Evolutionary conservation across 2,888 invertebrate species (phyloP).

Genomic region (Megaustenia siamemsis): DNA sequence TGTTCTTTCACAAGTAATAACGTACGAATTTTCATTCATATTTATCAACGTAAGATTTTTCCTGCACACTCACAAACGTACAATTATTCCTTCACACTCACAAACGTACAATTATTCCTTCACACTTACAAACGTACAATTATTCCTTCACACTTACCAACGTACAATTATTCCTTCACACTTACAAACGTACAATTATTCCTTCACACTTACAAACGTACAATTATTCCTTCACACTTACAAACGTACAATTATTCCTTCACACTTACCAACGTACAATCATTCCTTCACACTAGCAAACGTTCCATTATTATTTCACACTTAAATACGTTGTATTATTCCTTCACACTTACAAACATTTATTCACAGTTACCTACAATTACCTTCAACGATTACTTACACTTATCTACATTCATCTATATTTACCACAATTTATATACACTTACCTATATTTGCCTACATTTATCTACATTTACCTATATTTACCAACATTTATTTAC

Average conservation of each 20-base stretch:
- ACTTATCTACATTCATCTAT: no score
- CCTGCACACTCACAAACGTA: slow-evolving; percentile 12
- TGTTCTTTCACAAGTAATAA: not conserved
- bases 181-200: slow-evolving; percentile 30
- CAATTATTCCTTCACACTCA: slow-evolving; percentile 5
- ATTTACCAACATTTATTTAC: no score
- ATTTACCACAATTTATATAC: no score
- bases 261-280: not conserved
- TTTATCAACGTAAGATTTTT: not conserved
- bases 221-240: slow-evolving; percentile 26
- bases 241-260: not conserved
- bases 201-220: slow-evolving; percentile 22
- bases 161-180: slow-evolving; percentile 17
- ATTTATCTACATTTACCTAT: no score
- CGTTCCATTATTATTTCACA: no score
- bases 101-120: slow-evolving; percentile 14
- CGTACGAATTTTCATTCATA: not conserved
- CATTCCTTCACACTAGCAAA: no score
- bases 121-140: slow-evolving; percentile 19
- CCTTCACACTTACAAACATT: no score
- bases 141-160: slow-evolving; percentile 16
- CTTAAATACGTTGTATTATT: no score
- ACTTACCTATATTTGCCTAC: no score
- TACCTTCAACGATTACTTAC: no score
- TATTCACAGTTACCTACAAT: no score